Evolutionary conservation across 2,888 invertebrate species (phyloP).

Genomic region (Serripes groenlandicus): DNA sequence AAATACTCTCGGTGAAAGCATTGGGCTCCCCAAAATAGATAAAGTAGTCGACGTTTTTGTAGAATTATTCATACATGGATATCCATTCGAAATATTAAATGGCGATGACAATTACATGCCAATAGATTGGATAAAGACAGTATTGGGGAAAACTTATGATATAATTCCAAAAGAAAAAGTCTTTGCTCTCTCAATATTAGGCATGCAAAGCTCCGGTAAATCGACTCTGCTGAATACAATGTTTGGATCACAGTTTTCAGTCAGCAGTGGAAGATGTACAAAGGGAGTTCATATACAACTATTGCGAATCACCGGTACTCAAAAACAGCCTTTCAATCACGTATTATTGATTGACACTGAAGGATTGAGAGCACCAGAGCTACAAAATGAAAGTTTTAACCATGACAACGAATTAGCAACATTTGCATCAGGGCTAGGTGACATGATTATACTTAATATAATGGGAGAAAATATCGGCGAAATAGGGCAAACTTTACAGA

Average conservation of each 20-base stretch:
- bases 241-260: slow-evolving; percentile 58
- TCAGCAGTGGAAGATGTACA: slow-evolving; percentile 59
- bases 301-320: neutral
- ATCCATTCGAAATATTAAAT: slow-evolving; percentile 54
- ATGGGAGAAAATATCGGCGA: slow-evolving; percentile 51
- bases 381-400: neutral
- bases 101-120: slow-evolving; percentile 44
- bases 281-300: slow-evolving; percentile 53
- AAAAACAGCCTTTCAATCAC: slow-evolving; percentile 26
- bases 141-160: slow-evolving; percentile 2
- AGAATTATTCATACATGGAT: slow-evolving; percentile 27
- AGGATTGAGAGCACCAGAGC: slow-evolving; percentile 52
- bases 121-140: slow-evolving; percentile 31
- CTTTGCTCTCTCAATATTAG: slow-evolving; percentile 45
- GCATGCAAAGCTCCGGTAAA: slow-evolving; percentile 62
- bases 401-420: slow-evolving; percentile 55
- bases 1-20: neutral
- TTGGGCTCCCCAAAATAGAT: neutral
- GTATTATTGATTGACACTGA: slow-evolving; percentile 53
- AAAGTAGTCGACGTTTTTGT: neutral
- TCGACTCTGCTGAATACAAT: slow-evolving; percentile 59
- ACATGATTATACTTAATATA: slow-evolving; percentile 44
- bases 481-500: slow-evolving; percentile 41
- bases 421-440: slow-evolving; percentile 45
- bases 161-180: slow-evolving; percentile 3